Evolutionary conservation across 2,797 vertebrate species (phyloP).

Genomic region (Crax fasciolata): DNA sequence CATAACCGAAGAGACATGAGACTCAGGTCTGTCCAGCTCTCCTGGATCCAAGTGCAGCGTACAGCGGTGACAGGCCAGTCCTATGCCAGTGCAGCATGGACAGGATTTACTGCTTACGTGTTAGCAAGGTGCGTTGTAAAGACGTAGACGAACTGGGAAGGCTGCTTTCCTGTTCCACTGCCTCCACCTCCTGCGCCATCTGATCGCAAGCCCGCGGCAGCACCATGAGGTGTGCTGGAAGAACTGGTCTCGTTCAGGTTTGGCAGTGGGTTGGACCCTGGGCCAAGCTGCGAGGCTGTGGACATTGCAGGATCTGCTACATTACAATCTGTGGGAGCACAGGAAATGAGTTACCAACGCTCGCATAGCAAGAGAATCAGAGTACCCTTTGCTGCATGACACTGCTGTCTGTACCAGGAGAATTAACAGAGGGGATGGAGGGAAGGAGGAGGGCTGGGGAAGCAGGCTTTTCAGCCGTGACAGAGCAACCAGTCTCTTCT

Average conservation of each 20-base stretch:
- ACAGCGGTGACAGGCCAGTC: not conserved
- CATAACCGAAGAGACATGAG: not conserved
- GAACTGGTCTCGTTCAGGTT: slow-evolving; percentile 84
- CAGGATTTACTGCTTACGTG: slow-evolving; percentile 85
- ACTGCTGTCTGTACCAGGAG: not conserved
- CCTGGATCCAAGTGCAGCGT: not conserved
- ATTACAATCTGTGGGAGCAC: slow-evolving; percentile 80
- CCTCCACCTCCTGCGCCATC: slow-evolving; percentile 70
- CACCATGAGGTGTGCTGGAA: slow-evolving; percentile 84
- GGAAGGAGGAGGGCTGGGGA: not conserved
- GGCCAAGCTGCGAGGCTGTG: slow-evolving; percentile 86
- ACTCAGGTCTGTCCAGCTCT: not conserved
- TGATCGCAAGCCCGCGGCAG: slow-evolving; percentile 74
- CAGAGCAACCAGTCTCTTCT: not conserved
- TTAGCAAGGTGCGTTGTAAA: slow-evolving; percentile 97
- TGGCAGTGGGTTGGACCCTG: slow-evolving; percentile 87
- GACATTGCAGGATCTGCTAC: slow-evolving; percentile 90
- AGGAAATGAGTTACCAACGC: not conserved
- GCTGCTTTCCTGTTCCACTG: slow-evolving; percentile 79
- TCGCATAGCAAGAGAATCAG: not conserved
- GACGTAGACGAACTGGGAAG: slow-evolving; percentile 94
- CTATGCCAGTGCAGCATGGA: rapidly evolving
- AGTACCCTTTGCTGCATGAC: too few species aligned
- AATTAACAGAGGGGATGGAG: not conserved
- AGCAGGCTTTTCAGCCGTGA: not conserved